These are phyloP conservation scores for Apostichopus californicus DNA, from an alignment of 35 echinoderm and acorn worm species.

Conservation along the genomic window DNA sequence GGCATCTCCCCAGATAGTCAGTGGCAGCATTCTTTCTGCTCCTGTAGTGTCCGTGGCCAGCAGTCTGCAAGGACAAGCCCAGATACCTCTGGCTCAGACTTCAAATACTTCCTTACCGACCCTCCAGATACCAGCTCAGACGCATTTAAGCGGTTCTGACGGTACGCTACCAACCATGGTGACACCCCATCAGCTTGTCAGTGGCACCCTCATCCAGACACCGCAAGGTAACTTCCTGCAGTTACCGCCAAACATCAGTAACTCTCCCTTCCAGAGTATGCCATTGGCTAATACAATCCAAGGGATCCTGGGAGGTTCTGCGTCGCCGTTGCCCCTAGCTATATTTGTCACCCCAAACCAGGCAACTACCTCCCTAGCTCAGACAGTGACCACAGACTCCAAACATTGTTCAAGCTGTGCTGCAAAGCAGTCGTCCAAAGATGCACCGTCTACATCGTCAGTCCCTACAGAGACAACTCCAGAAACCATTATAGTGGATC, in stretches of 20 bases:
- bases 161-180: neutral
- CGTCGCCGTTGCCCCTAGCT: conserved; percentile 1
- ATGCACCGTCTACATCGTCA: neutral
- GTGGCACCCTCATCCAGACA: conserved; percentile 54
- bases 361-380: neutral
- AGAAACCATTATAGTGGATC: neutral
- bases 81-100: neutral
- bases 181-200: conserved; percentile 37
- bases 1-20: conserved; percentile 19
- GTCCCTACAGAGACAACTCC: neutral
- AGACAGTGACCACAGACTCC: conserved; percentile 25
- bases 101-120: neutral
- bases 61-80: neutral
- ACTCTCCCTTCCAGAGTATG: conserved; percentile 1
- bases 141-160: neutral
- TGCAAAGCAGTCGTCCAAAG: neutral
- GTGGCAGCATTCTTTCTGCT: conserved; percentile 2
- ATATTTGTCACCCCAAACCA: conserved; percentile 30
- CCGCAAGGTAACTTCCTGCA: conserved; percentile 52
- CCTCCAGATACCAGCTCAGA: neutral
- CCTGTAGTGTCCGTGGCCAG: neutral
- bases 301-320: conserved; percentile 10
- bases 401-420: conserved; percentile 33
- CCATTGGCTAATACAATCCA: conserved; percentile 10
- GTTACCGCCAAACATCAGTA: conserved; percentile 31